A percentile compares a stretch with the other conserved stretches of the same genome.
Evolutionary conservation across 2,113 vertebrate species (phyloP).

Genomic region (Orycteropus afer): DNA sequence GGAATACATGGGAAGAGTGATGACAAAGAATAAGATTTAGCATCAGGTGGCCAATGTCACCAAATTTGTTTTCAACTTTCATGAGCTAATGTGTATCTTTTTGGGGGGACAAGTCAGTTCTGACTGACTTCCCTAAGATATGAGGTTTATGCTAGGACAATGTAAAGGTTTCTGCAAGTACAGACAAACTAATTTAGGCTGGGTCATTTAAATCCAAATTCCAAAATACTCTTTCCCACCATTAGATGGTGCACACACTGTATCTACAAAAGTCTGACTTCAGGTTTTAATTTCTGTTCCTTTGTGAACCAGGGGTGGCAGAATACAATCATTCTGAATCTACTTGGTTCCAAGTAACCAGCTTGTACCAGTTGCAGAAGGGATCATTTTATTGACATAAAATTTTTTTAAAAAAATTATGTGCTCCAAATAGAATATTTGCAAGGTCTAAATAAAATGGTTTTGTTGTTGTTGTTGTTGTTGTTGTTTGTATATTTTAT

Average conservation of each 20-base stretch:
- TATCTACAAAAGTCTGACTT: conserved; percentile 46
- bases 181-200: background rate
- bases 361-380: background rate
- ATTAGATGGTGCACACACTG: conserved; percentile 85
- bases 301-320: conserved; percentile 11
- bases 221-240: conserved; percentile 75
- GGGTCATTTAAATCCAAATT: background rate
- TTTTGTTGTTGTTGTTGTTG: no score
- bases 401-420: background rate
- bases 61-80: background rate
- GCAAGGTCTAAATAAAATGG: background rate
- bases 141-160: background rate
- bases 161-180: background rate
- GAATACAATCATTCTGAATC: conserved; percentile 16
- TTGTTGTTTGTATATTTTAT: background rate
- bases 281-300: conserved; percentile 25
- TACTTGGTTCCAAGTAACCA: conserved; percentile 25
- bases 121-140: background rate
- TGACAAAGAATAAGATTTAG: background rate
- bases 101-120: background rate
- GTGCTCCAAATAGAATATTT: background rate
- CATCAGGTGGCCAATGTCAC: background rate
- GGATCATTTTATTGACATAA: background rate
- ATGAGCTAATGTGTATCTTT: background rate
- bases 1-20: background rate